phyloP scores from a whole-genome alignment of 2,113 vertebrate genomes.

The Microtus montanus region DNA sequence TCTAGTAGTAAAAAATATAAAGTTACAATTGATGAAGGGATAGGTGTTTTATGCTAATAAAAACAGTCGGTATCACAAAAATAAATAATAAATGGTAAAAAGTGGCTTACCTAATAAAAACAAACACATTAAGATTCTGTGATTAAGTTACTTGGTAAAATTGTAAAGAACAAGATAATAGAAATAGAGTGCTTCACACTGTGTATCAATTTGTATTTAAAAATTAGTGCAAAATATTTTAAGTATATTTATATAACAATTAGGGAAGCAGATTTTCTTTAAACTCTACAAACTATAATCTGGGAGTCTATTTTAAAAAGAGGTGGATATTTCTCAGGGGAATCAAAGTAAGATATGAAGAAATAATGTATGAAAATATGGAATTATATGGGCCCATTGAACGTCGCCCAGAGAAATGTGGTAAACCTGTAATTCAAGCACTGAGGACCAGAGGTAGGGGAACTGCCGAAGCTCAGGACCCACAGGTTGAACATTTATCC shows the following conservation, averaged over 20 bases:
- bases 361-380: background rate
- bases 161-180: background rate
- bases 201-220: conserved; percentile 4
- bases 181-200: background rate
- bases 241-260: background rate
- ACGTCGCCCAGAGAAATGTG: background rate
- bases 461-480: too few species aligned
- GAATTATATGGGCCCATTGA: background rate
- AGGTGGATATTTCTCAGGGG: background rate
- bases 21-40: background rate
- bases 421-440: background rate
- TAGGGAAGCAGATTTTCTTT: background rate
- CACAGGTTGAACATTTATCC: background rate
- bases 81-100: background rate
- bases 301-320: background rate
- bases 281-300: background rate
- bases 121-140: background rate
- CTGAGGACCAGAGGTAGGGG: background rate
- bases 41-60: background rate
- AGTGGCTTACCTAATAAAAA: background rate
- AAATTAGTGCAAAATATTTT: background rate
- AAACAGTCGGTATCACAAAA: background rate
- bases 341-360: background rate
- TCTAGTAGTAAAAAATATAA: background rate
- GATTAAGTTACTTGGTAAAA: background rate